Base-by-base conservation (phyloP, 2,797 vertebrate species). In the Ibycter americanus region DNA sequence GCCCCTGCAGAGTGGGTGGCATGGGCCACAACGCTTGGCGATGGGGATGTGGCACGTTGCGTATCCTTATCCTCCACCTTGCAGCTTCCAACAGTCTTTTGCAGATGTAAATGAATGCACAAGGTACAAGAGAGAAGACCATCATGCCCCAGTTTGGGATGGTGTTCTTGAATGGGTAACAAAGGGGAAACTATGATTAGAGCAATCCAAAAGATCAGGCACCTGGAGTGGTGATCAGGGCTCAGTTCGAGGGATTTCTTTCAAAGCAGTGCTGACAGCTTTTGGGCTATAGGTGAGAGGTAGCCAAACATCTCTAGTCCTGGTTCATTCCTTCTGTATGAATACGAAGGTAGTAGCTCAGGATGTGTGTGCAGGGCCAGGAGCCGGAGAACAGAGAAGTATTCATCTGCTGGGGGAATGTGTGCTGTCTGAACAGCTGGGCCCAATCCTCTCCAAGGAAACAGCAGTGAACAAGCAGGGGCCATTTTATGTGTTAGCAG, bases 311-410 rank as follows among this genome's bases (percentile, higher is more conserved):
- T 31, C 62, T 87, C 31, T 22, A 66, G 63, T 67, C 20, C 27
- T 47, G 49, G 46, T 42, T 95, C 61, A 72, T 94, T 82, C 71
- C 54, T 93, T 83, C 55, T 55, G 27, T 59, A 70, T 15, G 38
- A 68, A 40, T 26, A 23, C 4, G 44, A 77, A 19, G 29, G 67
- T 34, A 87, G 59, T 52, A 87, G 59, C n/a, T 85, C 59, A 82
- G 83, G 67, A 83, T 49, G 67, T 34, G 56, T 0, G 6, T 40
- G 81, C 71, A 87, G 87, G 94, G 80, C 88, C 72, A 47, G 0
- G 32, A 88, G 87, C 90, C 93, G 95, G 85, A n/a, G 83, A 83
- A 79, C 32, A 94, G 83, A 26, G 26, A 74, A 81, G 31, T 40
- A 55, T 54, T 83, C 51, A 66, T 77, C 67, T 85, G 27, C 11